A percentile compares a stretch with the other conserved stretches of the same genome.
Conservation (phyloP, 2,113 vertebrate species). For the Pungitius pungitius region DNA sequence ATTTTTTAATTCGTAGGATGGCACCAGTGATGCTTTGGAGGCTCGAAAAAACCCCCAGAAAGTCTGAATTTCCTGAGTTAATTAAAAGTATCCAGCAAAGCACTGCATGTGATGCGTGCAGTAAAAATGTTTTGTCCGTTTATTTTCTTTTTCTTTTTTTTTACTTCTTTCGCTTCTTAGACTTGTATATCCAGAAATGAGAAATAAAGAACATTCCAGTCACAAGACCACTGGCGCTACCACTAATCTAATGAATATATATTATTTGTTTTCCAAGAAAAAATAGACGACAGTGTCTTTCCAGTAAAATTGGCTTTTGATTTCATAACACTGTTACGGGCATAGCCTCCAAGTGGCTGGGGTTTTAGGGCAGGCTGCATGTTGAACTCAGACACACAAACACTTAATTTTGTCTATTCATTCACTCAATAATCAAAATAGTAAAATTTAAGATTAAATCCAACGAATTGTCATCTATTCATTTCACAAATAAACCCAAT, state of each 20-base stretch:
- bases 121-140: background rate
- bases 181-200: background rate
- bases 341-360: slow-evolving; percentile 34
- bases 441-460: slow-evolving; percentile 21
- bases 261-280: slow-evolving; percentile 2
- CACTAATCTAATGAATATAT: background rate
- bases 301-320: slow-evolving; percentile 15
- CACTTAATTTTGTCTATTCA: slow-evolving; percentile 28
- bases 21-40: slow-evolving; percentile 1
- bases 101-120: background rate
- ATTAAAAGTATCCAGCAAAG: slow-evolving; percentile 19
- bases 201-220: background rate
- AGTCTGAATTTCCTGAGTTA: background rate
- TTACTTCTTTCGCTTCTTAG: no score
- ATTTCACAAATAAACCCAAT: slow-evolving; percentile 15
- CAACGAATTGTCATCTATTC: background rate
- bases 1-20: slow-evolving; percentile 23
- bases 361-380: slow-evolving; percentile 34
- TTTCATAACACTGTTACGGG: slow-evolving; percentile 51
- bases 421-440: slow-evolving; percentile 29
- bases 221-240: slow-evolving; percentile 1
- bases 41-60: background rate
- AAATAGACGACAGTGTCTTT: slow-evolving; percentile 7
- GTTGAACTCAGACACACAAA: slow-evolving; percentile 19
- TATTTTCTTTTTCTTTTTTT: slow-evolving; percentile 5